Evolutionary conservation across 2,113 vertebrate species (phyloP).

Genomic region (Galemys pyrenaicus): DNA sequence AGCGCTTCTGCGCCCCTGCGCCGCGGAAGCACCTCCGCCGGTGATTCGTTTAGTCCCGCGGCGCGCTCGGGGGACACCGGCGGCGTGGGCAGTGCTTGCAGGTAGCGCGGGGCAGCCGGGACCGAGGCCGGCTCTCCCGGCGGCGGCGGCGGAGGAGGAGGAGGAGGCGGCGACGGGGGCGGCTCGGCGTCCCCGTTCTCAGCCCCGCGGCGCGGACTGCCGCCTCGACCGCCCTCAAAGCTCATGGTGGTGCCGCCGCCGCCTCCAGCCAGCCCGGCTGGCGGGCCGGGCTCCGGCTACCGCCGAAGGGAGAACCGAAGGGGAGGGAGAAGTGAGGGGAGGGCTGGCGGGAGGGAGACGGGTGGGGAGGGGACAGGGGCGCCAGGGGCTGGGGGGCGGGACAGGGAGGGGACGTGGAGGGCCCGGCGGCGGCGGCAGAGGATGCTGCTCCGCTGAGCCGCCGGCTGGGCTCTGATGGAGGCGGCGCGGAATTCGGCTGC

Average conservation of each 20-base stretch:
- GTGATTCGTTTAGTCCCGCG: not conserved
- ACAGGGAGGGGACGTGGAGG: constrained; percentile 20
- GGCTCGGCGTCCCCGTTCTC: constrained; percentile 32
- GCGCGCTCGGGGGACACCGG: constrained; percentile 1
- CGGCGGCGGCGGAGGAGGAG: not conserved
- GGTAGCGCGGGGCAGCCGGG: constrained; percentile 26
- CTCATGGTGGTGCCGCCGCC: constrained; percentile 62
- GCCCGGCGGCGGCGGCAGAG: constrained; percentile 1
- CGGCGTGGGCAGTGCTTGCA: constrained; percentile 34
- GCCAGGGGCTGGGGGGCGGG: not conserved
- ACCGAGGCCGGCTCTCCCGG: not conserved
- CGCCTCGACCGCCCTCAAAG: not conserved
- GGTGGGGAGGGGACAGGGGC: not conserved
- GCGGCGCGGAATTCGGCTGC: constrained; percentile 44
- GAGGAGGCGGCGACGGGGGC: not conserved
- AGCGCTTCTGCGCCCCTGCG: constrained; percentile 33
- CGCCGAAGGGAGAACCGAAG: not conserved
- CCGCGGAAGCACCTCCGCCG: constrained; percentile 19
- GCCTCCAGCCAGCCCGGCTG: constrained; percentile 2
- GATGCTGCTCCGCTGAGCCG: constrained; percentile 54
- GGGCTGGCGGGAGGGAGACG: not conserved
- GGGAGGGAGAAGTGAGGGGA: not conserved
- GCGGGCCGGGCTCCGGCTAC: no score
- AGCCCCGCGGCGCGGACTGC: not conserved
- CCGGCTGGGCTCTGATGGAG: constrained; percentile 61